Evolutionary conservation across 2,113 vertebrate species (phyloP).

Genomic region (Elaphurus davidianus): DNA sequence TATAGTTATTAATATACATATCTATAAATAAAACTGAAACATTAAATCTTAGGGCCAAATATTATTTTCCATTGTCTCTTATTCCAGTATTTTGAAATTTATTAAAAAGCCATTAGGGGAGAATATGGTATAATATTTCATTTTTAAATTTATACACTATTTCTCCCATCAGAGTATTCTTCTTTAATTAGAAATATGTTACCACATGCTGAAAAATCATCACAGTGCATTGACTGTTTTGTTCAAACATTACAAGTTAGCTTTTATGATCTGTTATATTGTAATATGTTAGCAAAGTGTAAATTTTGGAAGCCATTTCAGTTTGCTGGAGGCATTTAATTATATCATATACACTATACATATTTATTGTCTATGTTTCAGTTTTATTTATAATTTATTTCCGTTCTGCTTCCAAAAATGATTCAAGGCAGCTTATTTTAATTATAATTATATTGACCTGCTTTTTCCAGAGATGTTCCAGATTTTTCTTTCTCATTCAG

Average conservation of each 20-base stretch:
- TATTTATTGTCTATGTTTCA: slow-evolving; percentile 30
- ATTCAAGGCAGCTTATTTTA: slow-evolving; percentile 29
- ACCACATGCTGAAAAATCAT: slow-evolving; percentile 49
- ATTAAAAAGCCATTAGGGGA: neutral
- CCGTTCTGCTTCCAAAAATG: neutral
- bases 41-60: neutral
- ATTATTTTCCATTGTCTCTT: neutral
- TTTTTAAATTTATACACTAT: neutral
- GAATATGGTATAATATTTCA: slow-evolving; percentile 7
- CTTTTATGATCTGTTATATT: slow-evolving; percentile 64
- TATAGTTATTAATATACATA: neutral
- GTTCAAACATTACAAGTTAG: neutral
- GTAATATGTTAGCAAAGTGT: slow-evolving; percentile 43
- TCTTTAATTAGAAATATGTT: slow-evolving; percentile 58
- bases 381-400: slow-evolving; percentile 27
- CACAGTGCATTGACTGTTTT: neutral
- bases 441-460: slow-evolving; percentile 30
- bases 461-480: slow-evolving; percentile 15
- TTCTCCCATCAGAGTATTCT: slow-evolving; percentile 15
- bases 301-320: slow-evolving; percentile 34
- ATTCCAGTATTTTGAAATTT: neutral
- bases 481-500: slow-evolving; percentile 10
- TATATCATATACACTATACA: slow-evolving; percentile 2
- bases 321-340: slow-evolving; percentile 44
- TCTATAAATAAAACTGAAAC: neutral